Percentiles rank a stretch among this genome's conserved stretches.
Evolutionary conservation across 2,888 invertebrate genomes (phyloP).

Genomic region (Panzeria rudis): DNA sequence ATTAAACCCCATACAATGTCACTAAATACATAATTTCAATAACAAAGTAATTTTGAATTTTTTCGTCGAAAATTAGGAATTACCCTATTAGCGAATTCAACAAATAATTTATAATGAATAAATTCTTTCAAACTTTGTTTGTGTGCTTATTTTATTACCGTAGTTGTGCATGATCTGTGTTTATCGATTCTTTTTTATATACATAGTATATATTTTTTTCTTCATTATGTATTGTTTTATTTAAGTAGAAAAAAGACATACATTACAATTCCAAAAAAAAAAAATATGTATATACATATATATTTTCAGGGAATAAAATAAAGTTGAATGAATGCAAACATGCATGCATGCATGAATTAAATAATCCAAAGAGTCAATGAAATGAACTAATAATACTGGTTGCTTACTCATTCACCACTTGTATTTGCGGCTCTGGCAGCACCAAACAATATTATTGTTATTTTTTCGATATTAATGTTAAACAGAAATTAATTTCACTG

Average conservation of each 20-base stretch:
- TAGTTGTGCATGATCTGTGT: conserved; percentile 48
- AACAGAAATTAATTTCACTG: conserved; percentile 65
- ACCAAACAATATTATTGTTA: conserved; percentile 12
- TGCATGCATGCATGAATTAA: conserved; percentile 43
- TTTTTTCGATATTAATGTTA: conserved; percentile 58
- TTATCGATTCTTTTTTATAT: conserved; percentile 47
- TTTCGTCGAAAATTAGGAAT: too few species aligned
- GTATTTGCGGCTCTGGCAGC: conserved; percentile 39
- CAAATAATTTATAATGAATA: too few species aligned
- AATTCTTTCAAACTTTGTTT: conserved; percentile 9
- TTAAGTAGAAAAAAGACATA: conserved; percentile 7
- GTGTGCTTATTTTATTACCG: background rate
- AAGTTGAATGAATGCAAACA: conserved; percentile 63
- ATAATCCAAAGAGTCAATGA: conserved; percentile 36
- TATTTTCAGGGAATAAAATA: conserved; percentile 41
- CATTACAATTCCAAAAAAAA: conserved; percentile 32
- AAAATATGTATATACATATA: background rate
- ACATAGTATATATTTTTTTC: background rate
- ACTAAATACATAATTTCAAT: too few species aligned
- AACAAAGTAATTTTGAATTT: too few species aligned
- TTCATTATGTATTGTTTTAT: conserved; percentile 42
- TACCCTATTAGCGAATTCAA: too few species aligned
- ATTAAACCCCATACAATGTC: too few species aligned
- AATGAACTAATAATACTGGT: conserved; percentile 42
- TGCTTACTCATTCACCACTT: conserved; percentile 70